Conservation (phyloP, 1,140 invertebrate species). For the Metopolophium dirhodum region DNA sequence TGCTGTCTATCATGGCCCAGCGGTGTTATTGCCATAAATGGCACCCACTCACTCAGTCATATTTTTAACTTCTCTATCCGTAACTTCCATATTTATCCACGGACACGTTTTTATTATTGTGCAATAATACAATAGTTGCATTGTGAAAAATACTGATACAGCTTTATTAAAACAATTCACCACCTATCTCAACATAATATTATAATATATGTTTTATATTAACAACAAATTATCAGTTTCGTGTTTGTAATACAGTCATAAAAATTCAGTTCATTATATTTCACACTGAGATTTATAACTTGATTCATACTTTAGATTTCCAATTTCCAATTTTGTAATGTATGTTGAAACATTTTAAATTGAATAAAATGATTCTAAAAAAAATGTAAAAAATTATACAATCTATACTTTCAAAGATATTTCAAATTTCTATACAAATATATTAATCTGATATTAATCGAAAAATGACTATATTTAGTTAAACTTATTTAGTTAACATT, state of each 20-base stretch:
- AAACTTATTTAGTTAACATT: too few species aligned
- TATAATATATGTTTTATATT: neutral
- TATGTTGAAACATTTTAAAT: neutral
- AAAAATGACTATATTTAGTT: too few species aligned
- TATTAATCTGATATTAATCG: too few species aligned
- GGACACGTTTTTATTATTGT: neutral
- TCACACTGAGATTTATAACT: neutral
- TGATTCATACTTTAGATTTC: neutral
- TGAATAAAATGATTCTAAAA: neutral
- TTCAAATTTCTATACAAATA: neutral
- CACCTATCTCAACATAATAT: neutral
- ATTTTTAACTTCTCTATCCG: neutral
- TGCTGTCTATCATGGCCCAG: neutral
- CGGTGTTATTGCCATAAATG: slow-evolving; percentile 37
- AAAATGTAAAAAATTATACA: neutral
- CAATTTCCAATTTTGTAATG: neutral
- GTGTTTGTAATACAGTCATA: neutral
- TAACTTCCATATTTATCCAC: neutral
- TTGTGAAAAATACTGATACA: neutral
- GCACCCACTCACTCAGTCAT: neutral
- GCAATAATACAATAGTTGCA: neutral
- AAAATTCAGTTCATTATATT: neutral
- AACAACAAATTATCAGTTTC: neutral
- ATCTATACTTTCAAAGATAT: too few species aligned
- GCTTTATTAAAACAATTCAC: neutral